Conservation (phyloP, 2,888 invertebrate genomes). For the Callosobruchus maculatus region DNA sequence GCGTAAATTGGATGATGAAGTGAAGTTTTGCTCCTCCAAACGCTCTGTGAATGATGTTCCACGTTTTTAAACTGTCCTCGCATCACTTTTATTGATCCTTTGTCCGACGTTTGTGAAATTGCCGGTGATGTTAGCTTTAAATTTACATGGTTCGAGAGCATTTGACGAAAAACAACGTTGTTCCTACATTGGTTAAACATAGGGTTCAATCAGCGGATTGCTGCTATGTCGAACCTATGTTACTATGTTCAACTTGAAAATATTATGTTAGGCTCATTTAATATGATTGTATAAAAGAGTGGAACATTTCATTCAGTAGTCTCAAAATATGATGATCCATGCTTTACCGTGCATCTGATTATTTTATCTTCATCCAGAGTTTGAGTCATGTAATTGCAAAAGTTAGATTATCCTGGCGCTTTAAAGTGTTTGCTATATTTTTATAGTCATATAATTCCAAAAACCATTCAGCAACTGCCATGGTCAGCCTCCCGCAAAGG, state of each 20-base stretch:
- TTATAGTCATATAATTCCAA: too few species aligned
- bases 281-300: background rate
- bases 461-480: too few species aligned
- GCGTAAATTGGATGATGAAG: background rate
- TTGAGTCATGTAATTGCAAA: too few species aligned
- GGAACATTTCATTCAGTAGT: too few species aligned
- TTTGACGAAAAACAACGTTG: background rate
- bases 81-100: background rate
- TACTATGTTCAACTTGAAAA: background rate
- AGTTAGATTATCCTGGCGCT: too few species aligned
- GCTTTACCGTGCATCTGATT: too few species aligned
- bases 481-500: too few species aligned
- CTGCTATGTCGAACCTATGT: too few species aligned
- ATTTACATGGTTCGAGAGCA: background rate
- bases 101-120: background rate
- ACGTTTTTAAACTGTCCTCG: background rate
- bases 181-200: background rate
- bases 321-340: too few species aligned
- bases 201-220: too few species aligned
- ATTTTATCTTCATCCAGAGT: too few species aligned
- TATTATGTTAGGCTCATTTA: background rate
- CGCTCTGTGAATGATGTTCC: background rate
- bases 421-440: too few species aligned
- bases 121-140: background rate
- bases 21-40: background rate